Percentiles rank a stretch among this genome's conserved stretches.
Evolutionary conservation across 2,113 vertebrate genomes (phyloP).

Genomic region (Tympanuchus pallidicinctus): DNA sequence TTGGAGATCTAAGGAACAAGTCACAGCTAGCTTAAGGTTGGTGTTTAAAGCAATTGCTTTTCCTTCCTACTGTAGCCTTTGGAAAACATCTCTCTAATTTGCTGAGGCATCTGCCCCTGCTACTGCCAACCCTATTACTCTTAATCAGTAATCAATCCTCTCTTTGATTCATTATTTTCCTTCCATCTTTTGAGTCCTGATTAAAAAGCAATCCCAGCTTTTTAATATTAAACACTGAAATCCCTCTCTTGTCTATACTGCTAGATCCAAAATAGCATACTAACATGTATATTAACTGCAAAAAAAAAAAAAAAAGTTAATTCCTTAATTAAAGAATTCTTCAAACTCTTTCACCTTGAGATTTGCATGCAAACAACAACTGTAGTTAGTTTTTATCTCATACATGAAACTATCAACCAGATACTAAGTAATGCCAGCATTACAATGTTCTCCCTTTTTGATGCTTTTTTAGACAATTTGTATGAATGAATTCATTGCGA

Average conservation of each 20-base stretch:
- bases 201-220: neutral
- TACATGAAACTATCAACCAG: neutral
- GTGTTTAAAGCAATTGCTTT: neutral
- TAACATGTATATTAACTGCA: neutral
- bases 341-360: neutral
- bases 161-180: neutral
- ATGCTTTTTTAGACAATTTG: neutral
- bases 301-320: neutral
- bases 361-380: neutral
- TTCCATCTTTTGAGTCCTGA: neutral
- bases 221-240: neutral
- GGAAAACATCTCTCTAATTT: neutral
- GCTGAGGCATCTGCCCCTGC: neutral
- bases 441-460: neutral
- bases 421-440: neutral
- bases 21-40: neutral
- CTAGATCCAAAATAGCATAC: neutral
- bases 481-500: neutral
- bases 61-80: neutral
- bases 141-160: neutral
- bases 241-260: neutral
- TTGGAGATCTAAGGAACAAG: neutral
- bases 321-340: neutral
- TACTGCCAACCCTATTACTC: neutral
- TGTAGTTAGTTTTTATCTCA: neutral